Percentiles rank a stretch among this genome's conserved stretches.
Evolutionary conservation across 2,888 invertebrate genomes (phyloP).

Genomic region (Latrodectus elegans): DNA sequence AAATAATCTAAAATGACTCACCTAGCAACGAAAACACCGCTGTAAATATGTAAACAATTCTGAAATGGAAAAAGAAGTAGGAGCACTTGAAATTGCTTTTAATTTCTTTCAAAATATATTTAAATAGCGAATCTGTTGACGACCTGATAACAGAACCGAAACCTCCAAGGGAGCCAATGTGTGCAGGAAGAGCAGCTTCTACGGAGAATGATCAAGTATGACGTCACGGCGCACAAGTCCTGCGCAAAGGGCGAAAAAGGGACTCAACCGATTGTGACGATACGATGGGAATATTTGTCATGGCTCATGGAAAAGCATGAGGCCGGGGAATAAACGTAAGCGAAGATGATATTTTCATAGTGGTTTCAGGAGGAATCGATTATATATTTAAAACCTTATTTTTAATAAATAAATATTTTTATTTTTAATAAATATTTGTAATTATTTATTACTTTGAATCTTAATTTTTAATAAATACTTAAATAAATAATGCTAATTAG

Average conservation of each 20-base stretch:
- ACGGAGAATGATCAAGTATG: conserved; percentile 49
- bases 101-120: conserved; percentile 1
- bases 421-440: no score
- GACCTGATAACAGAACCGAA: neutral
- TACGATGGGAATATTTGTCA: conserved; percentile 20
- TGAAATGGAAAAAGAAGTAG: neutral
- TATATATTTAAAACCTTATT: no score
- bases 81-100: neutral
- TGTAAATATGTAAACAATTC: no score
- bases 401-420: no score
- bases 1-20: no score
- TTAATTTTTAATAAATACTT: no score
- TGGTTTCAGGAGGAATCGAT: no score
- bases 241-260: conserved; percentile 37
- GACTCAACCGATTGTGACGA: neutral
- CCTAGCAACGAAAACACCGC: no score
- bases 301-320: neutral
- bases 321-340: neutral
- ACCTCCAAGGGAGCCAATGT: conserved; percentile 3
- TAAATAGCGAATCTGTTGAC: neutral
- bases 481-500: no score
- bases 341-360: no score
- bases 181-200: neutral
- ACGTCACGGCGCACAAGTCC: conserved; percentile 39
- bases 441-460: no score